phyloP scores from a whole-genome alignment of 2,113 vertebrate genomes.

The human (Homo sapiens) region GRCh38 chr17:46394001-46394500 shows the following conservation, averaged over 20 bases:
- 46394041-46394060: not conserved
- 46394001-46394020: not conserved
- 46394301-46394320: no score
- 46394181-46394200: not conserved
- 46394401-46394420: not conserved
- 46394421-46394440: not conserved
- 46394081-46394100: not conserved
- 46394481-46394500: not conserved
- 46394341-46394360: not conserved
- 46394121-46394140: not conserved
- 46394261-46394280: no score
- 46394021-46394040: not conserved
- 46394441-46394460: not conserved
- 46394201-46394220: not conserved
- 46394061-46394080: not conserved
- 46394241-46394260: not conserved
- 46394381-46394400: not conserved
- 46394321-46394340: not conserved
- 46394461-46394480: not conserved
- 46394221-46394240: not conserved
- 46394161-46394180: slow-evolving; percentile 1
- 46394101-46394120: not conserved
- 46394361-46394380: not conserved
- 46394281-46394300: no score
- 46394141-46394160: slow-evolving; percentile 4